Evolutionary conservation across 2,797 vertebrate species (phyloP).

Genomic region (Phoxinus dragarum): DNA sequence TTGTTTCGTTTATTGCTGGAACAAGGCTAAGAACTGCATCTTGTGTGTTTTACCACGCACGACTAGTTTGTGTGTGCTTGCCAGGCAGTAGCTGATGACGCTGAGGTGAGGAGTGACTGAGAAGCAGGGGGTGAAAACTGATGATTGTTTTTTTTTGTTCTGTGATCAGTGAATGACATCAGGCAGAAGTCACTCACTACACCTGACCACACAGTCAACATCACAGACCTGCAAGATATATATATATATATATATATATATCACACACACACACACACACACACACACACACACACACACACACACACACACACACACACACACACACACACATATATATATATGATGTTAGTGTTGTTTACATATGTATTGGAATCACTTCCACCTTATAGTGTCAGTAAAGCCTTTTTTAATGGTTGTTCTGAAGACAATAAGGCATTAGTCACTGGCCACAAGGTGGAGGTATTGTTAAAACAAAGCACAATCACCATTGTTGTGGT

Average conservation of each 20-base stretch:
- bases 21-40: slow-evolving; percentile 17
- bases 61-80: neutral
- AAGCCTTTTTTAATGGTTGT: neutral
- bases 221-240: neutral
- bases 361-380: neutral
- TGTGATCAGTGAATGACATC: slow-evolving; percentile 28
- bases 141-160: slow-evolving; percentile 33
- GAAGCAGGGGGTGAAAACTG: slow-evolving; percentile 35
- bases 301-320: too few relatives aligned
- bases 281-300: too few relatives aligned
- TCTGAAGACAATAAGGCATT: neutral
- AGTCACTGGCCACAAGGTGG: slow-evolving; percentile 73
- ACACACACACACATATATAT: neutral
- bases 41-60: slow-evolving; percentile 17
- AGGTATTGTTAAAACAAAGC: slow-evolving; percentile 62
- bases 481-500: neutral
- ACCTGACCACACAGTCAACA: slow-evolving; percentile 37
- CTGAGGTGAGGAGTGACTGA: slow-evolving; percentile 39
- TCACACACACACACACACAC: too few relatives aligned
- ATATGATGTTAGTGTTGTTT: slow-evolving; percentile 7
- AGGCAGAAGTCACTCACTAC: slow-evolving; percentile 1
- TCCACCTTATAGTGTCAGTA: neutral
- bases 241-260: too few relatives aligned
- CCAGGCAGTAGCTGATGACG: slow-evolving; percentile 8
- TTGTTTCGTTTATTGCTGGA: slow-evolving; percentile 9